phyloP scores from a whole-genome alignment of 64 coral and sea anemone species.

The Dendrophyllia cribrosa region DNA sequence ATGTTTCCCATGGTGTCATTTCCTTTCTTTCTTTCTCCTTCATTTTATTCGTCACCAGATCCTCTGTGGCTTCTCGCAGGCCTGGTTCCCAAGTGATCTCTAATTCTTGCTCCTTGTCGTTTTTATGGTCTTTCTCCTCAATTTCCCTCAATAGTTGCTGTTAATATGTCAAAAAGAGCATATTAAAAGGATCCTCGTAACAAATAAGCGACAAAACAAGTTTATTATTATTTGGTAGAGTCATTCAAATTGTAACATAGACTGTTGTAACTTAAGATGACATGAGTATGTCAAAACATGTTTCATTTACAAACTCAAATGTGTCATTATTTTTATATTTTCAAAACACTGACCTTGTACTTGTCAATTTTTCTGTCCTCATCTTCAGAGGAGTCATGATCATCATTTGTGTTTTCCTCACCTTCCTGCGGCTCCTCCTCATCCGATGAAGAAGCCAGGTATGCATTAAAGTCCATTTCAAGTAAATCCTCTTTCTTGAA shows the following conservation, averaged over 20 bases:
- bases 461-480: slow-evolving; percentile 97
- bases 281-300: too few species aligned
- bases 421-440: slow-evolving; percentile 45
- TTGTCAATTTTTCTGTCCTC: slow-evolving; percentile 87
- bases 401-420: slow-evolving; percentile 17
- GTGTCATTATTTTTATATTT: neutral
- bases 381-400: slow-evolving; percentile 38
- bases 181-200: neutral
- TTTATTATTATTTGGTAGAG: too few species aligned
- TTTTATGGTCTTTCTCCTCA: slow-evolving; percentile 74
- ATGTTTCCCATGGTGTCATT: slow-evolving; percentile 92
- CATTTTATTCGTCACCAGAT: slow-evolving; percentile 83
- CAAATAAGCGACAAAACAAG: neutral
- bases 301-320: too few species aligned
- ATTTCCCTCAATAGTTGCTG: slow-evolving; percentile 91
- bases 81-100: slow-evolving; percentile 97
- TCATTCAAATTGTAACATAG: too few species aligned
- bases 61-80: slow-evolving; percentile 72
- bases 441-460: slow-evolving; percentile 91
- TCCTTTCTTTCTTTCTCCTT: slow-evolving; percentile 80
- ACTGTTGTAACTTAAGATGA: too few species aligned
- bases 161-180: neutral
- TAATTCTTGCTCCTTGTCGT: slow-evolving; percentile 84
- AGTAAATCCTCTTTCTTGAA: slow-evolving; percentile 92
- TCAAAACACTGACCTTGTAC: slow-evolving; percentile 82